Percentiles rank a stretch among this genome's conserved stretches.
These are phyloP conservation scores for Teleopsis dalmanni DNA, from an alignment of 1,140 invertebrate genomes.

Conservation along the genomic window DNA sequence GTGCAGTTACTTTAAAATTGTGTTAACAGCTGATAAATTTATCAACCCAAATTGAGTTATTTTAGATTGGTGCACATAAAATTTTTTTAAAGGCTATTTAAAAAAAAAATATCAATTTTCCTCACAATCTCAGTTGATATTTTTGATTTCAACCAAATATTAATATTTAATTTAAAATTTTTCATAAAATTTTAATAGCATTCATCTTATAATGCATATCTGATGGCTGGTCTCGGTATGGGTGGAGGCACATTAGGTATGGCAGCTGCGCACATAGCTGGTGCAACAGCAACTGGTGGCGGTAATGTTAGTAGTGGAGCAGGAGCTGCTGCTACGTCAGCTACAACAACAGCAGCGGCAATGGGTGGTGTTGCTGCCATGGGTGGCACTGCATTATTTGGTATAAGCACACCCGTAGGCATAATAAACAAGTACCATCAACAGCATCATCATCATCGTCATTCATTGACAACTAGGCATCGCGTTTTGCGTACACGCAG, in stretches of 20 bases:
- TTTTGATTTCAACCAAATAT: too few species aligned
- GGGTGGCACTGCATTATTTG: constrained; percentile 22
- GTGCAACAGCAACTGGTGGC: constrained; percentile 12
- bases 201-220: constrained; percentile 36
- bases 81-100: too few species aligned
- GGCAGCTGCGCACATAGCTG: constrained; percentile 7
- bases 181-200: too few species aligned
- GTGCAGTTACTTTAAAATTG: too few species aligned
- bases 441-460: constrained; percentile 34
- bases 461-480: constrained; percentile 38
- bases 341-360: background rate
- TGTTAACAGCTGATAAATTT: too few species aligned
- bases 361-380: constrained; percentile 19
- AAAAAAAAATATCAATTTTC: too few species aligned
- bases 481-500: constrained; percentile 38
- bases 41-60: too few species aligned
- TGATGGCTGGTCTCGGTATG: constrained; percentile 36
- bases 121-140: too few species aligned
- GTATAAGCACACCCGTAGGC: constrained; percentile 18
- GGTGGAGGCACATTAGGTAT: constrained; percentile 30
- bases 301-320: constrained; percentile 4
- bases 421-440: constrained; percentile 25
- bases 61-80: too few species aligned
- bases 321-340: background rate
- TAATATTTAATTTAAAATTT: too few species aligned